phyloP scores from a whole-genome alignment of 2,797 vertebrate species.

The Nyctalus aviator region DNA sequence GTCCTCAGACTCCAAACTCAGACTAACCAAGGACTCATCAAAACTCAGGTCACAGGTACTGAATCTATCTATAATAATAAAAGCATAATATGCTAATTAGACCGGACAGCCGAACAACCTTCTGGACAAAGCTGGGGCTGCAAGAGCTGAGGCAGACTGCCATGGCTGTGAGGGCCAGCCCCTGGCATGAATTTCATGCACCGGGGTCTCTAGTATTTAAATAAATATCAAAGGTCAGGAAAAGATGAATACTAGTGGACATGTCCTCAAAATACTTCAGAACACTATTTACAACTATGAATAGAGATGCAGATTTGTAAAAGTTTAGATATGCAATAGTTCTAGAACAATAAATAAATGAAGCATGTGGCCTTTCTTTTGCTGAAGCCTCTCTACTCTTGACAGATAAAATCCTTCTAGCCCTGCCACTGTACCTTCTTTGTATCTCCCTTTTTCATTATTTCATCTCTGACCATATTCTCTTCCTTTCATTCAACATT shows the following conservation, averaged over 20 bases:
- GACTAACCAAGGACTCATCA: background rate
- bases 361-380: background rate
- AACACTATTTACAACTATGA: background rate
- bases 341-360: background rate
- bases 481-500: background rate
- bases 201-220: background rate
- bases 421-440: background rate
- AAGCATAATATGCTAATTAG: too few species aligned
- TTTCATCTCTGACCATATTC: background rate
- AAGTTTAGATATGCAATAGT: background rate
- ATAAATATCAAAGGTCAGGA: background rate
- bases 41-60: background rate
- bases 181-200: too few species aligned
- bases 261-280: background rate
- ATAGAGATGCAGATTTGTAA: background rate
- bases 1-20: background rate
- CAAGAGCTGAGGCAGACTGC: too few species aligned
- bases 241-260: background rate
- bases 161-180: too few species aligned
- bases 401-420: background rate
- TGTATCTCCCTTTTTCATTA: background rate
- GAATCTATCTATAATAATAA: background rate
- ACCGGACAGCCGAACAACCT: too few species aligned
- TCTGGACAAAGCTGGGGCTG: too few species aligned
- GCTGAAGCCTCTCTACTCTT: background rate